A percentile compares a stretch with the other conserved stretches of the same genome.
phyloP scores from a whole-genome alignment of 2,888 invertebrate species.

The Leptothorax acervorum region DNA sequence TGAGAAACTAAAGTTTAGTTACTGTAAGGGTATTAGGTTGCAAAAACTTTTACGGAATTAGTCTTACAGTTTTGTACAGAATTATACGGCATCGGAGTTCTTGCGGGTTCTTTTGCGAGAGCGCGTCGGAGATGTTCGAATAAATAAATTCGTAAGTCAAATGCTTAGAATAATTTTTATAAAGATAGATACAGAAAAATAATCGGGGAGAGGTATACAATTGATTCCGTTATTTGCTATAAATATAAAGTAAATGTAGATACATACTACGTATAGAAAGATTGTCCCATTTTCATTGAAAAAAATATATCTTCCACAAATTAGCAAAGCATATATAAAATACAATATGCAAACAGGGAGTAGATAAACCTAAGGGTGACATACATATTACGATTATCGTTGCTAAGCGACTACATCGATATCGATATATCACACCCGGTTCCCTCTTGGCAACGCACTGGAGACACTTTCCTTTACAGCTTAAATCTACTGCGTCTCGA shows the following conservation, averaged over 20 bases:
- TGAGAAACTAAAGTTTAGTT: constrained; percentile 33
- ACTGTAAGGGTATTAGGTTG: constrained; percentile 11
- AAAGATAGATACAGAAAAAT: not conserved
- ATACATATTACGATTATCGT: not conserved
- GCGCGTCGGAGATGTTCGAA: not conserved
- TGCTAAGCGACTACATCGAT: constrained; percentile 20
- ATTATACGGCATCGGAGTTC: not conserved
- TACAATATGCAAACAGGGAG: not conserved
- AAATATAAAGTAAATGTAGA: not conserved
- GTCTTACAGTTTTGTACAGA: constrained; percentile 6
- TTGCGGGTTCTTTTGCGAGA: not conserved
- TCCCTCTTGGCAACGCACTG: constrained; percentile 59
- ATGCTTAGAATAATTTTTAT: not conserved
- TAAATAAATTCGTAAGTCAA: not conserved
- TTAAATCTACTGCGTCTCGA: constrained; percentile 48
- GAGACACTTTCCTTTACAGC: constrained; percentile 50
- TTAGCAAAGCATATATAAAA: not conserved
- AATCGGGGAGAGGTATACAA: not conserved
- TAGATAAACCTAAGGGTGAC: not conserved
- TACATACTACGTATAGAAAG: not conserved
- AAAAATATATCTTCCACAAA: not conserved
- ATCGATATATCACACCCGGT: constrained; percentile 22
- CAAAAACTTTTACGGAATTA: constrained; percentile 8
- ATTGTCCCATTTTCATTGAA: not conserved
- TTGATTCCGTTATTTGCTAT: not conserved